phyloP scores from a whole-genome alignment of 1,140 invertebrate species.

The Cardiocondyla obscurior region DNA sequence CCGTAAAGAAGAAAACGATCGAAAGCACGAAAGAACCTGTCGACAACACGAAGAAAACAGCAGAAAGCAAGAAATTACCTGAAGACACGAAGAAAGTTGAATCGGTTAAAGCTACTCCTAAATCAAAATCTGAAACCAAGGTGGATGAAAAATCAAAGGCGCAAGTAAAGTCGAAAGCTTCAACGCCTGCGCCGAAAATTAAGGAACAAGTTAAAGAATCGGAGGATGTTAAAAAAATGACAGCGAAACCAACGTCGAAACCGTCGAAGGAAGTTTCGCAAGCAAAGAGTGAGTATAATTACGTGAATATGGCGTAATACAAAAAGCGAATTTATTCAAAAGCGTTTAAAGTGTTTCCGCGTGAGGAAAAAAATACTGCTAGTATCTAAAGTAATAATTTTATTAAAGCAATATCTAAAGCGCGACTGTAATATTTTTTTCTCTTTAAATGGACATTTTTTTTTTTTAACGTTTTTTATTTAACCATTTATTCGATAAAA shows the following conservation, averaged over 20 bases:
- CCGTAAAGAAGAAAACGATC: constrained; percentile 61
- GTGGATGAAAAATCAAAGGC: constrained; percentile 33
- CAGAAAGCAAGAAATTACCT: constrained; percentile 32
- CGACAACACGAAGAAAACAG: too few relatives aligned
- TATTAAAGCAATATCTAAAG: constrained; percentile 6
- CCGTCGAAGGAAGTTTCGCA: constrained; percentile 39
- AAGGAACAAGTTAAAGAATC: constrained; percentile 50
- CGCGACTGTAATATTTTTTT: not conserved
- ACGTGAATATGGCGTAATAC: not conserved
- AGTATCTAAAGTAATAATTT: constrained; percentile 35
- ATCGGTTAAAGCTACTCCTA: constrained; percentile 23
- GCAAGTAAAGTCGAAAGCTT: constrained; percentile 63
- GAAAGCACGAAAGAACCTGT: constrained; percentile 25
- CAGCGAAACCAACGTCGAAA: constrained; percentile 24
- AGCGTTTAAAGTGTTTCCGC: not conserved
- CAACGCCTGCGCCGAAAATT: constrained; percentile 62
- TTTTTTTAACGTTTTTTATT: not conserved
- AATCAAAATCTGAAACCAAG: constrained; percentile 42
- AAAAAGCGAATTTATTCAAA: constrained; percentile 27
- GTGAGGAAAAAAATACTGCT: constrained; percentile 6
- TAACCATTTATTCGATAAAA: not conserved
- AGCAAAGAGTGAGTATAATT: constrained; percentile 67
- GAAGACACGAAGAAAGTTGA: constrained; percentile 31
- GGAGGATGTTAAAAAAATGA: constrained; percentile 58
- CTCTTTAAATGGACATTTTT: not conserved